Base-by-base conservation (phyloP, 2,888 invertebrate species). In the Euproctis similis region DNA sequence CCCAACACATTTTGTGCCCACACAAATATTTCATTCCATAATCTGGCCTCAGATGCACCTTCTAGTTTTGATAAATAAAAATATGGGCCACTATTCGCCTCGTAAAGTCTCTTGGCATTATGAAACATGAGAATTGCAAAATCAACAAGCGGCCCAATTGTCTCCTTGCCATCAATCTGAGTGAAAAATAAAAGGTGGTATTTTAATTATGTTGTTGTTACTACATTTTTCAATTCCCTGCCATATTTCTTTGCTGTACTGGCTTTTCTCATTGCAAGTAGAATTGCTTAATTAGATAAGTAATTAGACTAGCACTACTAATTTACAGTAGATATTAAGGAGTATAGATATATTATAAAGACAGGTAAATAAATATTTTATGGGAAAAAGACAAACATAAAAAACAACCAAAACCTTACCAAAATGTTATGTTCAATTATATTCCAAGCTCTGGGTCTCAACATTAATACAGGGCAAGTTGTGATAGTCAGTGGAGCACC, bases 51-150 rank as follows among this genome's bases (percentile, higher is more conserved):
- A 0, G 73, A 66, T 2, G 88, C 80, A 1, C 87, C 85, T 65
- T 92, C 90, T 17, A 92, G 39, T 42, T 91, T 92, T 0, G 91
- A 89, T n/a, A 92, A 68, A 54, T 92, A 92, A 60, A 91, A 90
- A 53, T 85, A 90, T 2, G 91, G 91, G 0, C 91, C 91, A 39
- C 86, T 82, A 37, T 84, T 85, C 1, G 81, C 74, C 37, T 86
- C 74, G 10, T 78, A 59, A 1, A 90, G 74, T 28, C 67, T 75
- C 31, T 65, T 62, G 1, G 85, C 89, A 61, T 87, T 89, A 56
- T 91, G 91, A 57, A 81, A 91, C 77, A 90, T 87, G 23, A 90
- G 70, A 6, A 91, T 66, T 1, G 87, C 89, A 68, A 90, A 91
- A 62, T 92, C 92, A 33, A 91, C 86, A n/a, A 92, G 51, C 1